Percentiles rank a stretch among this genome's conserved stretches.
Evolutionary conservation across 2,113 vertebrate species (phyloP).

Genomic region (Lates calcarifer): DNA sequence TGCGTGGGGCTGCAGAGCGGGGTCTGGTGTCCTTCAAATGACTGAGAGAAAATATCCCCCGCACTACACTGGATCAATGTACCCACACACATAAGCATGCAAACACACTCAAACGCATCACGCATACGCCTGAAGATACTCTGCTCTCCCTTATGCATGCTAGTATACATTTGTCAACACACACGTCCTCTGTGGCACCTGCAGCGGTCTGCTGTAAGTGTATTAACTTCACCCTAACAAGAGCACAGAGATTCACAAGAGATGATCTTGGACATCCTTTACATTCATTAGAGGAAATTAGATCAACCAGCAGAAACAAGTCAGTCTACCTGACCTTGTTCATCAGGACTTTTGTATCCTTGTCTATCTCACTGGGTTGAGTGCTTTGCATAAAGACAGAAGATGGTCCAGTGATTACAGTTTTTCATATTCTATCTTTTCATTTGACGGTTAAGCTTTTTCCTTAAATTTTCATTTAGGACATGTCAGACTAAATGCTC

Average conservation of each 20-base stretch:
- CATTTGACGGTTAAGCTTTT: no score
- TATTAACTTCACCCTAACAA: neutral
- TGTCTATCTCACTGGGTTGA: neutral
- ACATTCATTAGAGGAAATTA: neutral
- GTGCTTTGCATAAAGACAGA: no score
- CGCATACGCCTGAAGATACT: slow-evolving; percentile 20
- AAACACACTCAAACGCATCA: neutral
- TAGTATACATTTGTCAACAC: slow-evolving; percentile 6
- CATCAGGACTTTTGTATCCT: neutral
- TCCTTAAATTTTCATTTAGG: no score
- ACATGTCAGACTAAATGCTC: no score
- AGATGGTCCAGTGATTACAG: no score
- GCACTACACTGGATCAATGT: slow-evolving; percentile 41
- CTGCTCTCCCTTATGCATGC: neutral
- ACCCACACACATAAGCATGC: slow-evolving; percentile 10
- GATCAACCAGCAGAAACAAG: neutral
- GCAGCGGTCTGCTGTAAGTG: neutral
- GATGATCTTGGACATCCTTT: neutral
- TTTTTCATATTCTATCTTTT: no score
- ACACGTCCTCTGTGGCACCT: slow-evolving; percentile 23
- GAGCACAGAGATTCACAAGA: neutral
- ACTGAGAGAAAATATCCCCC: slow-evolving; percentile 49
- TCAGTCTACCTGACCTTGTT: neutral
- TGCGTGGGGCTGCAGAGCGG: slow-evolving; percentile 24
- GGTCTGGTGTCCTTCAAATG: slow-evolving; percentile 69